Base-by-base conservation (phyloP, 2,113 vertebrate species). In the Megalops atlanticus region DNA sequence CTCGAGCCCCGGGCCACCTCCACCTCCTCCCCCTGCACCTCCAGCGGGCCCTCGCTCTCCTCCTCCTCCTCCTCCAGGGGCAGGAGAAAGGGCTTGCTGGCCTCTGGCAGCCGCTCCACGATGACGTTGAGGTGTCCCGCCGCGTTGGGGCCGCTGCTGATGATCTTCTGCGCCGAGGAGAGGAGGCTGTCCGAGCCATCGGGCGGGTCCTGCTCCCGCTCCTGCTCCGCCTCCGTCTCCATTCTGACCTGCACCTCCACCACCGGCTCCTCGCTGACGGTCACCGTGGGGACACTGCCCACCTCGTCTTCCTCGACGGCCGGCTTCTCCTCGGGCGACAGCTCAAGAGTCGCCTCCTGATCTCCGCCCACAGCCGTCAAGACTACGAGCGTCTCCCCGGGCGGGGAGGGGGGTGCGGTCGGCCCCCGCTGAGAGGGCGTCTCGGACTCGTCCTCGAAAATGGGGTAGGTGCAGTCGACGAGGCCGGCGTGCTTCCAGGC, bases 401-500 rank as follows among this genome's bases (percentile, higher is more conserved):
- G 86, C 0, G 91, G 89, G 70, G 92, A 82, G 1, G 86, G 77
- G 5, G 91, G 45, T 36, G 86, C 81, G 1, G 90, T 87, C 0
- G 85, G 73, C 58, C 95, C 95, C 77, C 88, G 89, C 40, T 90
- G 84, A 1, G 78, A 76, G 0, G 89, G 79, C 16, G 88, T 85
- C 36, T 93, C 95, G 0, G 90, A 92, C 84, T 98, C 96, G 24
- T 97, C 96, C 84, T 99, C 97, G 41, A 99, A 99, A 82, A 99
- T 95, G 2, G 98, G 98, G 80, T 99, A 99, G 1, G 98, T 97
- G 87, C 97, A 99, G 81, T 97, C 96, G 0, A 99, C 95, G 74
- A 99, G 94, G 1, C 98, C 97, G 0, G 98, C 98, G 0, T 99
- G 98, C 82, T 98, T 99, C 98, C 98, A 99, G 0, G 98, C 97